Conservation (phyloP, 2,113 vertebrate species). For the Tonatia bakeri region DNA sequence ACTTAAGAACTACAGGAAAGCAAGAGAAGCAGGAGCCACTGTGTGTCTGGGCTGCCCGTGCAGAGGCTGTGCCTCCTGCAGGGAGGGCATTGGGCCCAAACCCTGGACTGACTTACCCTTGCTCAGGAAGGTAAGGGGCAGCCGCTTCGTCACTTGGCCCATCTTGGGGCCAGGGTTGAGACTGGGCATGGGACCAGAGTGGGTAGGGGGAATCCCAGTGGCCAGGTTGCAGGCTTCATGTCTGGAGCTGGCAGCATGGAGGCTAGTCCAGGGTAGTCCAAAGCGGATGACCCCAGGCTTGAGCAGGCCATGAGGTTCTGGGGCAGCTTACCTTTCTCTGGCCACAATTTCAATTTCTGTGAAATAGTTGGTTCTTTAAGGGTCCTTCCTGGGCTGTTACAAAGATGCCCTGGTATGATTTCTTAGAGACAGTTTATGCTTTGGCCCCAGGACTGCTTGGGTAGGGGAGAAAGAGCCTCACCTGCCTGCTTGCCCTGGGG, state of each 20-base stretch:
- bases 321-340: background rate
- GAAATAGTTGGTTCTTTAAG: background rate
- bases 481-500: accelerated
- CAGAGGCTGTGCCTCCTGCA: background rate
- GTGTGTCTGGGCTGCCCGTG: background rate
- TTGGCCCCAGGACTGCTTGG: background rate
- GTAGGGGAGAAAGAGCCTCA: background rate
- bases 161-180: background rate
- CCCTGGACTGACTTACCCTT: no score
- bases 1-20: no score
- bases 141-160: background rate
- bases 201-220: background rate
- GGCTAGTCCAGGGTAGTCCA: background rate
- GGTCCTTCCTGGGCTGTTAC: background rate
- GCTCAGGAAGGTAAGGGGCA: background rate
- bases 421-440: background rate
- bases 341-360: background rate
- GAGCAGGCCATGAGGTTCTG: background rate
- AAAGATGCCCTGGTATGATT: background rate
- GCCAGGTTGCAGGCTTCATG: background rate
- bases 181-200: background rate
- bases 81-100: no score
- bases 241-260: background rate
- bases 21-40: background rate
- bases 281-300: background rate